Conservation (phyloP, 2,113 vertebrate species). For the Phyllostomus discolor region DNA sequence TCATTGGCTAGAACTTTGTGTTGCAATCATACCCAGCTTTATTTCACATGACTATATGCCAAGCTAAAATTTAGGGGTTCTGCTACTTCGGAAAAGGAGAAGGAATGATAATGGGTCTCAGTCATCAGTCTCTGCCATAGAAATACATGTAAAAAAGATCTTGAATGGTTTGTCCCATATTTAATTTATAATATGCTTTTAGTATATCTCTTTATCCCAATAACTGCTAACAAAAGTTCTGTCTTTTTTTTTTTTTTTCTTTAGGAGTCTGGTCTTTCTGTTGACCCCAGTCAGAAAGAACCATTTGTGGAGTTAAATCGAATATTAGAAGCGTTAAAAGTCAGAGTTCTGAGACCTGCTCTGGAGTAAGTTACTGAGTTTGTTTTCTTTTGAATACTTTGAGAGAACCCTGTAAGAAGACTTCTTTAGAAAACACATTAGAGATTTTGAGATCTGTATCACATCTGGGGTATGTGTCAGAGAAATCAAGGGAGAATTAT, state of each 20-base stretch:
- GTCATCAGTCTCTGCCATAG: neutral
- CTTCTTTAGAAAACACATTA: neutral
- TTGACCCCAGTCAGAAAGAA: slow-evolving; percentile 89
- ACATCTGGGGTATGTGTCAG: neutral
- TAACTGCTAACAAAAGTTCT: neutral
- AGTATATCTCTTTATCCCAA: neutral
- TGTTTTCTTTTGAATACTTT: neutral
- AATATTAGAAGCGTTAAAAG: slow-evolving; percentile 90
- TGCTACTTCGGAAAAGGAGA: neutral
- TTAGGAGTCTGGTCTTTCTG: slow-evolving; percentile 88
- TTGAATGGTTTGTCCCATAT: neutral
- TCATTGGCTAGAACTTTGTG: neutral
- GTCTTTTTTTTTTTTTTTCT: slow-evolving; percentile 31
- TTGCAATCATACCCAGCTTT: neutral
- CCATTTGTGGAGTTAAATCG: slow-evolving; percentile 89
- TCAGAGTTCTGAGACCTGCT: slow-evolving; percentile 88
- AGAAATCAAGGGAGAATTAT: neutral
- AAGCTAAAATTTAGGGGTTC: neutral
- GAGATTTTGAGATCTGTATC: neutral
- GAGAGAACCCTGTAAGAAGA: neutral
- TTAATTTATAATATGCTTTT: slow-evolving; percentile 19
- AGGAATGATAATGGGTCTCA: neutral
- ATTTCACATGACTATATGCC: neutral
- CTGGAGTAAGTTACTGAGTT: slow-evolving; percentile 83
- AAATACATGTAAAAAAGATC: neutral